Conservation (phyloP, 2,888 invertebrate species). For the Smittia sp. region DNA sequence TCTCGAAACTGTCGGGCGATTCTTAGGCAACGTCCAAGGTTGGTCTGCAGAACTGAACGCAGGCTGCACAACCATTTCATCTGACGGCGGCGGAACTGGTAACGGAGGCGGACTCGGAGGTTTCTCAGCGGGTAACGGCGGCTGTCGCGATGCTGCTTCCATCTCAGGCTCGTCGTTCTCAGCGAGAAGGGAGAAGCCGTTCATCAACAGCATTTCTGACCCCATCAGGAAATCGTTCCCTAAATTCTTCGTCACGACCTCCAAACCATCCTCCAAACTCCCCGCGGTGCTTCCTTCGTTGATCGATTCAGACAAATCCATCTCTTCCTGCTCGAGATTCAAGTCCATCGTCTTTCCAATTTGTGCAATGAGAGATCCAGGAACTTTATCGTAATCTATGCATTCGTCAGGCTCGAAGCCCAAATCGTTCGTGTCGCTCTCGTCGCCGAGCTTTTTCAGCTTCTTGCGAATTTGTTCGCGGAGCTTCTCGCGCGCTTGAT, state of each 20-base stretch:
- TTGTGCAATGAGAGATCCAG: constrained; percentile 48
- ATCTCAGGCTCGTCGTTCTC: background rate
- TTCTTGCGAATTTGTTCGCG: constrained; percentile 51
- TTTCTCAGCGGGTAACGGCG: background rate
- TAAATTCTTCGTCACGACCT: constrained; percentile 29
- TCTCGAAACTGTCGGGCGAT: background rate
- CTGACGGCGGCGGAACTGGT: constrained; percentile 21
- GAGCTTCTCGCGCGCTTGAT: constrained; percentile 48
- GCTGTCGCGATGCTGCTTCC: background rate
- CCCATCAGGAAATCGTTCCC: constrained; percentile 32
- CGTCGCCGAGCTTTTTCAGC: constrained; percentile 42
- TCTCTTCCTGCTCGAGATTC: constrained; percentile 50
- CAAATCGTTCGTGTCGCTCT: background rate
- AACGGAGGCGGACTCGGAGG: background rate
- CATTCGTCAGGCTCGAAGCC: constrained; percentile 49
- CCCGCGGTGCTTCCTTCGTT: constrained; percentile 4
- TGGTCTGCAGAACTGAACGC: constrained; percentile 9
- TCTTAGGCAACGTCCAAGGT: background rate
- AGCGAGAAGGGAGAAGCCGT: constrained; percentile 20
- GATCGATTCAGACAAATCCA: constrained; percentile 5
- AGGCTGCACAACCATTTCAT: background rate
- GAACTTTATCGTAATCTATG: constrained; percentile 50
- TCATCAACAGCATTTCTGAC: constrained; percentile 32
- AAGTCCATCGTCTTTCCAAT: constrained; percentile 50
- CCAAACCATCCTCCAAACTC: constrained; percentile 18